Percentiles rank a stretch among this genome's conserved stretches.
Evolutionary conservation across 92 coral and sea anemone genomes (phyloP).

Genomic region (Diadumene lineata): DNA sequence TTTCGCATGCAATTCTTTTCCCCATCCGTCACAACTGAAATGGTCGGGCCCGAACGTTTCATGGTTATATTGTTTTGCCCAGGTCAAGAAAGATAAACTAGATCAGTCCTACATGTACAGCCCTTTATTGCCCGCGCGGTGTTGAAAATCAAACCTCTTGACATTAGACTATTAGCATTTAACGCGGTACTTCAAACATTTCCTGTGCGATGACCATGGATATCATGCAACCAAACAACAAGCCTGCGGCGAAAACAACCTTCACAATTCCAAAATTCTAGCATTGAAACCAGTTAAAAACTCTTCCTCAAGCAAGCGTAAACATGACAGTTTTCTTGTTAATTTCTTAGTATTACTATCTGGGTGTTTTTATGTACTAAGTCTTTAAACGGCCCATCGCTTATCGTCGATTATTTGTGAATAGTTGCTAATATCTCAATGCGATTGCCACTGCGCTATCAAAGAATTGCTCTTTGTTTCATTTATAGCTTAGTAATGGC

Average conservation of each 20-base stretch:
- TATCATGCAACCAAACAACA: background rate
- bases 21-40: too few species aligned
- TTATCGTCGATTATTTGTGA: conserved; percentile 19
- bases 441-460: conserved; percentile 34
- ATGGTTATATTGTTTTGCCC: too few species aligned
- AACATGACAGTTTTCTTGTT: too few species aligned
- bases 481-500: conserved; percentile 20
- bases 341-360: too few species aligned
- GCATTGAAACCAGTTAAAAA: background rate
- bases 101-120: conserved; percentile 8
- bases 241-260: background rate
- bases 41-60: too few species aligned
- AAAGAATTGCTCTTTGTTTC: conserved; percentile 12
- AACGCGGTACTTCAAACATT: conserved; percentile 27
- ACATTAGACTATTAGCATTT: conserved; percentile 10
- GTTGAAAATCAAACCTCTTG: conserved; percentile 41
- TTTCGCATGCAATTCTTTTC: too few species aligned
- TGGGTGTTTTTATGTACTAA: background rate
- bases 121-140: conserved; percentile 12
- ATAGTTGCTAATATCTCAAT: conserved; percentile 38
- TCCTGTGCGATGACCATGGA: conserved; percentile 19
- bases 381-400: conserved; percentile 16
- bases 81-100: conserved; percentile 12
- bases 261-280: background rate
- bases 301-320: too few species aligned